Evolutionary conservation across 37 sponge, comb jelly and placozoan species (phyloP), one percentile per base, ranked within the genome.

Genomic region (Aplysina aerophoba): DNA sequence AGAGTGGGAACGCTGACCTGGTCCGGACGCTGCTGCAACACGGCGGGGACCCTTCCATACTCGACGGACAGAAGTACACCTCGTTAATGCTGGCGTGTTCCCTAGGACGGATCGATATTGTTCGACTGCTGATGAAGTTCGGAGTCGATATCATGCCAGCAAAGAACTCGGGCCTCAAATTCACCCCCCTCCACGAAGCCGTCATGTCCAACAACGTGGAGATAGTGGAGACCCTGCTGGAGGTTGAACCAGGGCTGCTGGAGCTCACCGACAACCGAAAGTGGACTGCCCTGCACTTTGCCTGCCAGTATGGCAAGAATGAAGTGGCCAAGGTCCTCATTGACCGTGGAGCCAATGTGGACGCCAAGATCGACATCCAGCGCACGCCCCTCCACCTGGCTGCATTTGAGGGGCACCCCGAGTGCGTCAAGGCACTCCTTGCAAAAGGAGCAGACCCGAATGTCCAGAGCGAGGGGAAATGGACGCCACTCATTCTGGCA

Each of bases 211-310:
- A 89, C 35, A 90, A 90, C 19, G 59, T 93, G 25, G 88, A 90
- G 60, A 53, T 90, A 33, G 91, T 90, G 53, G 84, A 90, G 44
- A 27, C 57, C 28, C 63, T 93, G 3, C 63, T 93, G 22, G 88
- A 85, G 27, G 62, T 82, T 31, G 80, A 90, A 38, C 78, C 78
- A 41, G 39, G 39, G 13, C 54, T 75, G 31, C 53, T 75, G 78
- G 78, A 75, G 78, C 53, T 75, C 21, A 75, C 78, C 1, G 95
- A 94, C 79, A 84, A 80, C 50, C 87, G 91, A 41, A 81, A 89
- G 2, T 91, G 92, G 92, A 81, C 95, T 35, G 88, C 95, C 20
- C 92, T 94, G 17, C 95, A 94, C 65, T 91, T 89, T 85, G 87
- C 95, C 65, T 87, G 89, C 66, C 95, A 94, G 83, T 91, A 94